Conservation (phyloP, 2,113 vertebrate genomes). For the Pleuronectes platessa region DNA sequence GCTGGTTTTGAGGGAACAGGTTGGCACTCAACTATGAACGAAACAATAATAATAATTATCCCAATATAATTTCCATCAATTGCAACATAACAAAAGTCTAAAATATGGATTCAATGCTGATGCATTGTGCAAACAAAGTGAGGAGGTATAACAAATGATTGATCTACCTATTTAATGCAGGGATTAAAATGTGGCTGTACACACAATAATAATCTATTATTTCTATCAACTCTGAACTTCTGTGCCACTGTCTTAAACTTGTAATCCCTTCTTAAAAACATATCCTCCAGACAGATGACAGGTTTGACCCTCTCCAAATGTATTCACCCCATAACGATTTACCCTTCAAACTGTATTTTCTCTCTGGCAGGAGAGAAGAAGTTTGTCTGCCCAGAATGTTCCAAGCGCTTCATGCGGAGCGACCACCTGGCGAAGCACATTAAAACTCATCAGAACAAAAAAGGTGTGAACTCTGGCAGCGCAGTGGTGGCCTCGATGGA, state of each 20-base stretch:
- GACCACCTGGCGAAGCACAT: slow-evolving; percentile 99
- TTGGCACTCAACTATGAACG: slow-evolving; percentile 5
- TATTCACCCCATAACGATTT: slow-evolving; percentile 16
- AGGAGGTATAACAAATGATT: too few relatives aligned
- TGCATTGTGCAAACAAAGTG: too few relatives aligned
- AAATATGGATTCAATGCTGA: too few relatives aligned
- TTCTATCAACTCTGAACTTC: neutral
- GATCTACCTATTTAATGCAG: too few relatives aligned
- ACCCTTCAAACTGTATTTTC: slow-evolving; percentile 25
- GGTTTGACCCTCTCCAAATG: slow-evolving; percentile 31
- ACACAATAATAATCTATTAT: neutral
- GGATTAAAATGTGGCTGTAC: slow-evolving; percentile 8
- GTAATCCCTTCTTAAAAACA: slow-evolving; percentile 1
- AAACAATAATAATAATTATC: too few relatives aligned
- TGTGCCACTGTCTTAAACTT: neutral
- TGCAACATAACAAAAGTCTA: too few relatives aligned
- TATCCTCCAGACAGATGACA: neutral
- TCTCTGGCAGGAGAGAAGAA: slow-evolving; percentile 94
- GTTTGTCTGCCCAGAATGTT: slow-evolving; percentile 99
- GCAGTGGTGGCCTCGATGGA: slow-evolving; percentile 93
- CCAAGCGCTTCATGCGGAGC: slow-evolving; percentile 99
- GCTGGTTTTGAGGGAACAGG: slow-evolving; percentile 18
- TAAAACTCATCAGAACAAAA: slow-evolving; percentile 99
- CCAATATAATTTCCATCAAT: too few relatives aligned
- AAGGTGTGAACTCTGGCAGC: slow-evolving; percentile 93